phyloP scores from a whole-genome alignment of 2,797 vertebrate species.

The Gouania willdenowi region DNA sequence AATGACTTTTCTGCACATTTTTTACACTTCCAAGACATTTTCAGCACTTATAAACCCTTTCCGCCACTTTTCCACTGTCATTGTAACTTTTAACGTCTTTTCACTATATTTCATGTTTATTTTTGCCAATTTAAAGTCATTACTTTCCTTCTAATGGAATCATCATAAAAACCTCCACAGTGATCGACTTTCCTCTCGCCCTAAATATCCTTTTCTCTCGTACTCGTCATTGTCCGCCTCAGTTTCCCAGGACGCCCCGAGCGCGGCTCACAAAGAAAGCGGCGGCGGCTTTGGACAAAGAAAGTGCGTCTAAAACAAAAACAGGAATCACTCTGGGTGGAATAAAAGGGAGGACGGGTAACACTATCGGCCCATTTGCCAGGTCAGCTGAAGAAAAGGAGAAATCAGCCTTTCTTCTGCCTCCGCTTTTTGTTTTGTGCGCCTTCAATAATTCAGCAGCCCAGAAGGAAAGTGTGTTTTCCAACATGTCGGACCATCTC shows the following conservation, averaged over 20 bases:
- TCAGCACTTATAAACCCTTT: too few species aligned
- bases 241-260: conserved; percentile 60
- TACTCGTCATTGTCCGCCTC: conserved; percentile 41
- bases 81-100: too few species aligned
- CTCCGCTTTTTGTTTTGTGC: conserved; percentile 64
- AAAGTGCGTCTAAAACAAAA: conserved; percentile 23
- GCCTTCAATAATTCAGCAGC: conserved; percentile 70
- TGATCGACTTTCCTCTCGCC: conserved; percentile 17
- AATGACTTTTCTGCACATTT: too few species aligned
- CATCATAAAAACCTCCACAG: too few species aligned
- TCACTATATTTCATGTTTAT: too few species aligned
- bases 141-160: conserved; percentile 9
- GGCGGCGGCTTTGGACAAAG: conserved; percentile 56
- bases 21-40: too few species aligned
- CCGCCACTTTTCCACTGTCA: too few species aligned
- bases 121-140: conserved; percentile 12
- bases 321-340: conserved; percentile 39
- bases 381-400: conserved; percentile 61
- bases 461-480: too few species aligned
- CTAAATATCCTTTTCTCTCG: conserved; percentile 39
- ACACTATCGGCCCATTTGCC: conserved; percentile 59
- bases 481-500: too few species aligned
- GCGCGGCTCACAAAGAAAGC: conserved; percentile 60
- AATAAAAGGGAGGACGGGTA: conserved; percentile 43
- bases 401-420: conserved; percentile 34